A percentile compares a stretch with the other conserved stretches of the same genome.
phyloP scores from a whole-genome alignment of 2,888 invertebrate species.

The Rhyacophila evoluta region DNA sequence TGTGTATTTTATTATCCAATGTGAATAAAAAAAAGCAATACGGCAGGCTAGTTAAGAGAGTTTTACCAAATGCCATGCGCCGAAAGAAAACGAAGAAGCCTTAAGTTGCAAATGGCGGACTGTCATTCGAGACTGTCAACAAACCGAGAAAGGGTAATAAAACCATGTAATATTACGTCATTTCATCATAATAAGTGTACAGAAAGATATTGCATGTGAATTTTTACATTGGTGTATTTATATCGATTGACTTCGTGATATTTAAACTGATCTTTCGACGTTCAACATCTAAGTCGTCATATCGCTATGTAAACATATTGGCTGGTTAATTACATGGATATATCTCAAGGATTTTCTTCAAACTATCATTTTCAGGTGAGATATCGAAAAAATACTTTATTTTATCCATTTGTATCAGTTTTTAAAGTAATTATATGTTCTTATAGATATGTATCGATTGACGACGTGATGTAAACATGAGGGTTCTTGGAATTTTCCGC shows the following conservation, averaged over 20 bases:
- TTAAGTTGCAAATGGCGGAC: slow-evolving; percentile 47
- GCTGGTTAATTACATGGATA: neutral
- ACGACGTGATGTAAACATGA: neutral
- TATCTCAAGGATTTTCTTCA: neutral
- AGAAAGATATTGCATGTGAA: neutral
- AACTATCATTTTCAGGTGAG: neutral
- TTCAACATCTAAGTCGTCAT: neutral
- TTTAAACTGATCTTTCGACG: neutral
- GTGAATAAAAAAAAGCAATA: neutral
- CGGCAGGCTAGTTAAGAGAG: neutral
- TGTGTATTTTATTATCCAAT: neutral
- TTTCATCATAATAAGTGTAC: neutral
- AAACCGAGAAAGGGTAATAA: neutral
- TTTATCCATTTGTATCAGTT: no score
- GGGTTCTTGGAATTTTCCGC: neutral
- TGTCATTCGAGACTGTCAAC: slow-evolving; percentile 46
- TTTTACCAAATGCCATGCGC: neutral
- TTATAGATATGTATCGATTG: no score
- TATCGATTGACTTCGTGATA: neutral
- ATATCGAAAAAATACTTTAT: no score
- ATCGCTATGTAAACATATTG: slow-evolving; percentile 35
- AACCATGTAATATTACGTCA: neutral
- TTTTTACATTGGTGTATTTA: neutral
- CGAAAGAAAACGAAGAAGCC: slow-evolving; percentile 31
- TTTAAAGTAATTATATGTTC: no score